Percentiles rank a stretch among this genome's conserved stretches.
These are phyloP conservation scores for Coccyzus lansbergi DNA, from an alignment of 2,797 vertebrate species.

Conservation along the genomic window DNA sequence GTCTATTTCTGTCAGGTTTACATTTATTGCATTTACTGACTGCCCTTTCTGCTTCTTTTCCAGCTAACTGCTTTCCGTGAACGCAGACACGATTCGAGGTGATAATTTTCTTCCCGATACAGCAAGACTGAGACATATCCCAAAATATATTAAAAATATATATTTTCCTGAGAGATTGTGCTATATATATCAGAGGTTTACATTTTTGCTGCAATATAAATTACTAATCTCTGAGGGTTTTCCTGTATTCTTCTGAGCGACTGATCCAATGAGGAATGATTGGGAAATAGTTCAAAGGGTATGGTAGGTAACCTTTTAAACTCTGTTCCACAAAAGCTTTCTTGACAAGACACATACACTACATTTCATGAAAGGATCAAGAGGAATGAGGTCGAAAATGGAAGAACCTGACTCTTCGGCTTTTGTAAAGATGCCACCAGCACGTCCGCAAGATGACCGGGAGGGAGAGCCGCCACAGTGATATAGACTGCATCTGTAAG, in stretches of 20 bases:
- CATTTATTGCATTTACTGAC: constrained; percentile 34
- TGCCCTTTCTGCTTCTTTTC: constrained; percentile 68
- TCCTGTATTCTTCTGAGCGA: constrained; percentile 62
- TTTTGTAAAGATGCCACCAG: constrained; percentile 70
- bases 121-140: constrained; percentile 85
- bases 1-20: not conserved
- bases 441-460: constrained; percentile 59
- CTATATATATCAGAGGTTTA: constrained; percentile 80
- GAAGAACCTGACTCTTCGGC: constrained; percentile 58
- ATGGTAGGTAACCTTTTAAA: constrained; percentile 23
- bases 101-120: constrained; percentile 82
- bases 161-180: constrained; percentile 82
- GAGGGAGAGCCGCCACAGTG: constrained; percentile 59
- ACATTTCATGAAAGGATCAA: constrained; percentile 70
- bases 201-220: constrained; percentile 80
- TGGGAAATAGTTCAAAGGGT: constrained; percentile 50
- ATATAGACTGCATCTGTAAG: constrained; percentile 70
- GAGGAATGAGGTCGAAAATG: constrained; percentile 41
- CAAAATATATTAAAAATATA: constrained; percentile 82
- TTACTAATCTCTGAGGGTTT: constrained; percentile 75
- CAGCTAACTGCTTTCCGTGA: constrained; percentile 92
- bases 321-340: constrained; percentile 58
- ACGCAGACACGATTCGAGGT: constrained; percentile 79
- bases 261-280: constrained; percentile 49
- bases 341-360: constrained; percentile 72